Conservation (phyloP, 1,140 invertebrate species). For the Geopemphigus sp. region DNA sequence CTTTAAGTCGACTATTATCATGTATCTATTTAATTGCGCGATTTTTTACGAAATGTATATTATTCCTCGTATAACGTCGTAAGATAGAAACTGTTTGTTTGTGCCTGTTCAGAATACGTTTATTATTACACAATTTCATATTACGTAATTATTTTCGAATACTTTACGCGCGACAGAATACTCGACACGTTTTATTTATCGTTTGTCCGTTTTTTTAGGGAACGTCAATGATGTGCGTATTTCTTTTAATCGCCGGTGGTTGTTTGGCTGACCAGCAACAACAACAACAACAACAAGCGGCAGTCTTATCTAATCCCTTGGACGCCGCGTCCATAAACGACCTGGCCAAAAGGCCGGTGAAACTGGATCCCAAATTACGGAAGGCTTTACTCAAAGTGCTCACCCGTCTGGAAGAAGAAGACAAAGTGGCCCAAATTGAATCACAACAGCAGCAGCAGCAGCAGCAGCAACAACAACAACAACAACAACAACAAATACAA, state of each 20-base stretch:
- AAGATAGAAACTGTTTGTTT: no score
- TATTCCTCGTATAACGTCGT: no score
- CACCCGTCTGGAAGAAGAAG: slow-evolving; percentile 63
- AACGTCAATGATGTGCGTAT: not conserved
- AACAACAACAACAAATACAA: slow-evolving; percentile 60
- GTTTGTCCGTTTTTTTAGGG: slow-evolving; percentile 1
- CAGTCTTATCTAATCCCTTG: not conserved
- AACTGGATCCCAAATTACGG: slow-evolving; percentile 67
- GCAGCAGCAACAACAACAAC: slow-evolving; percentile 59
- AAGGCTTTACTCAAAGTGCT: slow-evolving; percentile 70
- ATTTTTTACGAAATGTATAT: no score
- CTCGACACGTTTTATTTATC: no score
- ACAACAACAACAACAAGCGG: not conserved
- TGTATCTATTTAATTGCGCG: no score
- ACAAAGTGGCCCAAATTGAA: slow-evolving; percentile 50
- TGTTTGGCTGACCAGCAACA: slow-evolving; percentile 11
- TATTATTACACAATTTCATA: no score
- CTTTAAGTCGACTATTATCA: no score
- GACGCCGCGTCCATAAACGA: slow-evolving; percentile 52
- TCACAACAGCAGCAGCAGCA: slow-evolving; percentile 54
- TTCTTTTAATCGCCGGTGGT: not conserved
- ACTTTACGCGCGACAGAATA: no score
- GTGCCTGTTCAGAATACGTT: no score
- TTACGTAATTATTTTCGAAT: no score
- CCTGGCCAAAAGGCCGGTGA: slow-evolving; percentile 54